These are phyloP conservation scores for Hyles lineata DNA, from an alignment of 2,888 invertebrate species.

Conservation along the genomic window DNA sequence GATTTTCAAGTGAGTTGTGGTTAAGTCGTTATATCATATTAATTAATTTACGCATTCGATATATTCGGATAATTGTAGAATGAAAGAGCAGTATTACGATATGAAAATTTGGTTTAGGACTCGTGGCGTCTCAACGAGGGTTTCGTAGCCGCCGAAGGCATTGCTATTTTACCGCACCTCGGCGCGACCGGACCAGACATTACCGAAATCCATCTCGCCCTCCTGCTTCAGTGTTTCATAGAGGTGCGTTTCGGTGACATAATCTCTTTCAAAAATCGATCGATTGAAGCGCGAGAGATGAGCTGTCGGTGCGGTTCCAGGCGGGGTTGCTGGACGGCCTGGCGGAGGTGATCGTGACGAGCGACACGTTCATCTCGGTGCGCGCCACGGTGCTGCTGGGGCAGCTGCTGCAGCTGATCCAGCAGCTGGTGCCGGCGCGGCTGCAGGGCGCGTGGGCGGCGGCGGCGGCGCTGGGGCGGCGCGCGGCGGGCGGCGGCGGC, in stretches of 20 bases:
- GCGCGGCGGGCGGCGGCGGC: constrained; percentile 87
- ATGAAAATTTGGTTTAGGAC: constrained; percentile 76
- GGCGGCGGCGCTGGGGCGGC: constrained; percentile 91
- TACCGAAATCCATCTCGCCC: constrained; percentile 94
- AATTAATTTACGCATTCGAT: background rate
- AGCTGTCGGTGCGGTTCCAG: constrained; percentile 49
- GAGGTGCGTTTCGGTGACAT: constrained; percentile 77
- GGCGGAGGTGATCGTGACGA: constrained; percentile 95
- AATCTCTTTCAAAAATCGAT: no score
- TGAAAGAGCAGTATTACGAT: background rate
- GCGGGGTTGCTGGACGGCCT: constrained; percentile 94
- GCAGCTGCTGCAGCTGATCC: constrained; percentile 94
- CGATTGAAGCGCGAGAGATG: background rate
- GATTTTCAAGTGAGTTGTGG: constrained; percentile 85
- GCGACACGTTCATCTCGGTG: constrained; percentile 95
- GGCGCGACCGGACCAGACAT: constrained; percentile 94
- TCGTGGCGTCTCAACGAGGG: constrained; percentile 96
- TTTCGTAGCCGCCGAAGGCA: constrained; percentile 97
- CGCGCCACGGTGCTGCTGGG: constrained; percentile 95
- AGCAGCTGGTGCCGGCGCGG: constrained; percentile 89
- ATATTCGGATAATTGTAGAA: no score
- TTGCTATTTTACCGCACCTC: constrained; percentile 92
- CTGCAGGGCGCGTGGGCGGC: constrained; percentile 75
- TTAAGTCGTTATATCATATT: constrained; percentile 1
- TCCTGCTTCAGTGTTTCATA: constrained; percentile 94